Percentiles rank a stretch among this genome's conserved stretches.
These are phyloP conservation scores for Mizuhopecten yessoensis DNA, from an alignment of 1,140 invertebrate species.

Conservation along the genomic window DNA sequence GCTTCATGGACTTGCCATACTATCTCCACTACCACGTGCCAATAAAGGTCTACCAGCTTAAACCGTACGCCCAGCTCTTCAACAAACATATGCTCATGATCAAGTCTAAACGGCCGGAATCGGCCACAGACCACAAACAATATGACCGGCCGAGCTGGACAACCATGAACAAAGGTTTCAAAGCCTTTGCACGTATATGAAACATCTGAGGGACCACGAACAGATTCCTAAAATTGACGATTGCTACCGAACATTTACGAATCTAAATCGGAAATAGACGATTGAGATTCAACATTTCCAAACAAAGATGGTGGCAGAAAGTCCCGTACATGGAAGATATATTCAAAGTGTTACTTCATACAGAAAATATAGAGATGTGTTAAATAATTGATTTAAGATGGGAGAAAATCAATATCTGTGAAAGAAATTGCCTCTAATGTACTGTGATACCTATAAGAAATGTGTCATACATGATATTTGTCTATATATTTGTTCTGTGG, in stretches of 20 bases:
- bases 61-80: slow-evolving; percentile 1
- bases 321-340: neutral
- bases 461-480: slow-evolving; percentile 14
- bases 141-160: slow-evolving; percentile 15
- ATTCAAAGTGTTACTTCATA: neutral
- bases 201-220: too few species aligned
- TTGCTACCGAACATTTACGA: neutral
- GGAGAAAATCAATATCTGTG: neutral
- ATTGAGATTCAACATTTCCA: neutral
- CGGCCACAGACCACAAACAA: neutral
- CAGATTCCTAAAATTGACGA: too few species aligned
- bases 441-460: neutral
- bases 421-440: neutral
- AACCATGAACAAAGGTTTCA: slow-evolving; percentile 27
- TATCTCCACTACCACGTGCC: neutral
- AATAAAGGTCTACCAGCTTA: neutral
- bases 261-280: too few species aligned
- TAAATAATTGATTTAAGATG: neutral
- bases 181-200: neutral
- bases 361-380: neutral
- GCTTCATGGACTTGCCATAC: neutral
- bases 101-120: slow-evolving; percentile 24
- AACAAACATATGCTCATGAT: neutral
- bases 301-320: neutral
- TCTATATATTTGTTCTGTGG: too few species aligned